phyloP scores from a whole-genome alignment of 2,113 vertebrate species.

The Centropus unirufus region DNA sequence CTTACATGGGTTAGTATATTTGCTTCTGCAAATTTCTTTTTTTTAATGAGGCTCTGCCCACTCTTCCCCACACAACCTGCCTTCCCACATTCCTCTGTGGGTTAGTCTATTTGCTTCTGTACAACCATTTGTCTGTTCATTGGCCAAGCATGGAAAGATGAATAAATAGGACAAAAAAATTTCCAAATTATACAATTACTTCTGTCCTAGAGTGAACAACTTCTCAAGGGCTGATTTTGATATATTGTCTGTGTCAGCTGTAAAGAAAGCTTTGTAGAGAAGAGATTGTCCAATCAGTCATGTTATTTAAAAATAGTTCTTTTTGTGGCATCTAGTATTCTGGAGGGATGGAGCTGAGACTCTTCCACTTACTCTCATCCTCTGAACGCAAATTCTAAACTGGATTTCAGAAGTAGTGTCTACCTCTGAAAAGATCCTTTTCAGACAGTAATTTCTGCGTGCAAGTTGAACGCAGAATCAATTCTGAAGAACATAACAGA shows the following conservation, averaged over 20 bases:
- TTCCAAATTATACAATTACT: background rate
- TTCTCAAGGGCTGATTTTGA: background rate
- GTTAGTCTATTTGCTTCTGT: background rate
- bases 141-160: background rate
- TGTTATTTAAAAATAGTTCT: background rate
- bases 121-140: background rate
- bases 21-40: background rate
- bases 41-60: background rate
- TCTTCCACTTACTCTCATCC: background rate
- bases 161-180: background rate
- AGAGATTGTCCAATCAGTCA: background rate
- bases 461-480: background rate
- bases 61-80: rapidly evolving
- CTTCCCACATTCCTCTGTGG: background rate
- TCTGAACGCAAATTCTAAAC: background rate
- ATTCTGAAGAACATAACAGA: background rate
- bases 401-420: background rate
- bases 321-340: background rate
- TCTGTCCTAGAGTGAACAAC: background rate
- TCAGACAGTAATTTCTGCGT: background rate
- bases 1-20: background rate
- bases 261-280: background rate
- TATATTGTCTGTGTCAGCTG: background rate
- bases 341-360: background rate
- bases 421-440: background rate